Percentiles rank a stretch among this genome's conserved stretches.
Conservation (phyloP, 1,140 invertebrate genomes). For the Melitaea cinxia region DNA sequence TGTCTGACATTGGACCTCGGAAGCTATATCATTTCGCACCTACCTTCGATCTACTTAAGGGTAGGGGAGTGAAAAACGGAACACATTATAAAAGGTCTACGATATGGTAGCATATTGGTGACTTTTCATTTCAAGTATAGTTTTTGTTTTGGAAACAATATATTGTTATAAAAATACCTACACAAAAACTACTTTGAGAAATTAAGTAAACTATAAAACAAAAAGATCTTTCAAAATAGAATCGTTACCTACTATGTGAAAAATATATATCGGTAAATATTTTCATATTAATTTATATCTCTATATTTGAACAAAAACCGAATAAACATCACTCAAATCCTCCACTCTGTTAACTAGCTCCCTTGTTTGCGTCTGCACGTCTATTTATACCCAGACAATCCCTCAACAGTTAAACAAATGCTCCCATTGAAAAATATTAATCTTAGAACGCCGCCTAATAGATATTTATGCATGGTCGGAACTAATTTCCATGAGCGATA, state of each 20-base stretch:
- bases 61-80: conserved; percentile 41
- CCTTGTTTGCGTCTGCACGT: conserved; percentile 62
- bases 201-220: neutral
- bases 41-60: conserved; percentile 55
- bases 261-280: too few relatives aligned
- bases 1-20: conserved; percentile 79
- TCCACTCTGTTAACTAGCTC: conserved; percentile 52
- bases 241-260: neutral
- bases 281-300: neutral
- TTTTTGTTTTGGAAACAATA: neutral
- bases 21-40: conserved; percentile 80
- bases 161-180: neutral
- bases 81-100: conserved; percentile 32
- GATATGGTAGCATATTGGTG: conserved; percentile 3
- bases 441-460: conserved; percentile 67
- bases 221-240: neutral
- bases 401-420: conserved; percentile 64
- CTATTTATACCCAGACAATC: conserved; percentile 54
- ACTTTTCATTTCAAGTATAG: conserved; percentile 3
- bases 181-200: neutral
- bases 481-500: conserved; percentile 63
- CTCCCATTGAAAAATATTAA: conserved; percentile 76
- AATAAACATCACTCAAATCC: conserved; percentile 36
- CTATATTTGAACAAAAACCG: conserved; percentile 34
- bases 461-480: conserved; percentile 76